Conservation (phyloP, 2,113 vertebrate genomes). For the Callospermophilus lateralis region DNA sequence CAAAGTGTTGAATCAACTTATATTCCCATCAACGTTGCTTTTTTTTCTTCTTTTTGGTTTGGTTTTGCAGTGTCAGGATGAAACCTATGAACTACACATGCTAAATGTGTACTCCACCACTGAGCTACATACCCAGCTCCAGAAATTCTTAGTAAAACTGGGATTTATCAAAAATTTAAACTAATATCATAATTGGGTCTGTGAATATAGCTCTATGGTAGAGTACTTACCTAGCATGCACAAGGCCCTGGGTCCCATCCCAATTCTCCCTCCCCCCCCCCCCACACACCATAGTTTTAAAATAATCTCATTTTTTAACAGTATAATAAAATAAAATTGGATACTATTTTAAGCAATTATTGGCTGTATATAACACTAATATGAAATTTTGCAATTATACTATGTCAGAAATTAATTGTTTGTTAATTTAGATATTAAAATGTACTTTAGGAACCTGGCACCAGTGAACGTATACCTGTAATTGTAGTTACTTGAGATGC, state of each 20-base stretch:
- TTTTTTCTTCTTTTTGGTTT: too few species aligned
- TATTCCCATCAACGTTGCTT: too few species aligned
- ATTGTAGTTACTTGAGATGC: too few species aligned
- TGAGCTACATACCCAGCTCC: too few species aligned
- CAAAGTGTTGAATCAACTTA: background rate
- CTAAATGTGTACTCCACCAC: too few species aligned
- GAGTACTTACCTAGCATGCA: too few species aligned
- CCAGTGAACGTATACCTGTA: too few species aligned
- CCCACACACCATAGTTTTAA: background rate
- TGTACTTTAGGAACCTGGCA: background rate
- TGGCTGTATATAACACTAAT: background rate
- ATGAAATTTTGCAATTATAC: background rate
- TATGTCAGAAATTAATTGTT: conserved; percentile 14
- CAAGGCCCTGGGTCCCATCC: too few species aligned
- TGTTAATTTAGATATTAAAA: conserved; percentile 41
- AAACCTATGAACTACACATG: too few species aligned
- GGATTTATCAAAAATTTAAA: conserved; percentile 28
- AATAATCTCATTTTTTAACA: conserved; percentile 5
- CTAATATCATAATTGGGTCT: too few species aligned
- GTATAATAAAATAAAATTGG: background rate
- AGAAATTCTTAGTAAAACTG: background rate
- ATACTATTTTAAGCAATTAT: conserved; percentile 11
- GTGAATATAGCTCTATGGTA: too few species aligned
- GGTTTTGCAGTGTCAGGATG: background rate
- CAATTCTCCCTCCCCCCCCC: too few species aligned